Percentiles rank a stretch among this genome's conserved stretches.
phyloP scores from a whole-genome alignment of 2,797 vertebrate species.

The Delichon dasypus region DNA sequence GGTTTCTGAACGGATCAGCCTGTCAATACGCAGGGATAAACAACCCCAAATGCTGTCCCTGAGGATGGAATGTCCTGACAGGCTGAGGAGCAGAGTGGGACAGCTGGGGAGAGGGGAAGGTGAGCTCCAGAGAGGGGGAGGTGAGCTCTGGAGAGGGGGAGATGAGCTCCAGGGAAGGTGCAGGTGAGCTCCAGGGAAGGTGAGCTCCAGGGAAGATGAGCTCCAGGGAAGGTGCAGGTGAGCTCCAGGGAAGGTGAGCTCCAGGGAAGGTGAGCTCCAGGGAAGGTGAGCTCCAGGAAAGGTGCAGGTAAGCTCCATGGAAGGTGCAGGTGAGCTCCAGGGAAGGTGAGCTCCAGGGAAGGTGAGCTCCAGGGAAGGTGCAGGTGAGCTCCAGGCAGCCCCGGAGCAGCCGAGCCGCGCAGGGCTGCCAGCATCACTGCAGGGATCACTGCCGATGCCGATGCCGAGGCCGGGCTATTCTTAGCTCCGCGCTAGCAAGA shows the following conservation, averaged over 20 bases:
- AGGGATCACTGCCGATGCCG: background rate
- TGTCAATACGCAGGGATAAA: background rate
- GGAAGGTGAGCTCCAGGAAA: background rate
- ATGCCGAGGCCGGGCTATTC: constrained; percentile 4
- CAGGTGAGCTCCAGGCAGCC: too few relatives aligned
- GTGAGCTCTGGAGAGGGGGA: too few relatives aligned
- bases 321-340: too few relatives aligned
- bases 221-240: too few relatives aligned
- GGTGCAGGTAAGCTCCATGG: background rate
- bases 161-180: background rate
- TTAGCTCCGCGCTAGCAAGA: constrained; percentile 55
- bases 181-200: background rate
- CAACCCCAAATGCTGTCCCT: fast-evolving
- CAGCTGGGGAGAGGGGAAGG: background rate
- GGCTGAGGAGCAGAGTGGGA: background rate
- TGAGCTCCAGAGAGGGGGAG: background rate
- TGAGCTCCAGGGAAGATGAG: background rate
- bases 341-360: background rate
- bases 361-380: background rate
- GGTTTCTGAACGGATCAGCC: background rate
- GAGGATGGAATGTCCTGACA: fast-evolving
- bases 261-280: too few relatives aligned
- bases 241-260: too few relatives aligned
- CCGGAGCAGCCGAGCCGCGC: background rate
- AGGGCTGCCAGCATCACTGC: constrained; percentile 8